These are phyloP conservation scores for Tupaia tana DNA, from an alignment of 2,113 vertebrate genomes.

Conservation along the genomic window DNA sequence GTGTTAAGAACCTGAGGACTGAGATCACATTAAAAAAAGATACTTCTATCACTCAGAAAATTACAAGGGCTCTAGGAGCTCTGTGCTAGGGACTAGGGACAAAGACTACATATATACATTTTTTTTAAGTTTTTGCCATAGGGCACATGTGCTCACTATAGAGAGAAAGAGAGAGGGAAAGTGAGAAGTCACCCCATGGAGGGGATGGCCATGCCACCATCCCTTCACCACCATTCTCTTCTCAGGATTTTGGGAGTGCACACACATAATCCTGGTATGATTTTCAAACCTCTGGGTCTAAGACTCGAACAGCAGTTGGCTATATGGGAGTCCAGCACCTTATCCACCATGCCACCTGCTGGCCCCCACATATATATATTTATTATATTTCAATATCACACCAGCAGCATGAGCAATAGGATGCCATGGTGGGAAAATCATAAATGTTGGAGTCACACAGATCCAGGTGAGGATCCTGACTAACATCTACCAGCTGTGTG, in stretches of 20 bases:
- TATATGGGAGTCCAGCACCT: no score
- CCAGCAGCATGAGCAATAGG: background rate
- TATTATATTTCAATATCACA: background rate
- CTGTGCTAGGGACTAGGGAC: background rate
- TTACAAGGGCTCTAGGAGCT: background rate
- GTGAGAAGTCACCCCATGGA: no score
- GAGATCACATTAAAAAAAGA: background rate
- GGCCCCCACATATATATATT: background rate
- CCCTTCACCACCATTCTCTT: no score
- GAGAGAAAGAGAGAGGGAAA: no score
- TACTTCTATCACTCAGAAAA: background rate
- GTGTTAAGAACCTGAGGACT: background rate
- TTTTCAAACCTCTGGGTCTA: no score
- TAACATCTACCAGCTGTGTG: background rate
- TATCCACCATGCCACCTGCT: no score
- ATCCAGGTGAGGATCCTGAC: background rate
- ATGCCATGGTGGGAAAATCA: background rate
- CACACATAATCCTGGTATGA: no score
- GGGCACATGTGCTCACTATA: no score
- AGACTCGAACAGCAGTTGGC: no score
- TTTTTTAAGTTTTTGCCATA: no score
- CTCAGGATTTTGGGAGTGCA: no score
- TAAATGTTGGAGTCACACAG: slow-evolving; percentile 3
- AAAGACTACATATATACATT: background rate
- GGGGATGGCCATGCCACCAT: no score